Evolutionary conservation across 2,113 vertebrate genomes (phyloP).

Genomic region (Leucosticte australis): DNA sequence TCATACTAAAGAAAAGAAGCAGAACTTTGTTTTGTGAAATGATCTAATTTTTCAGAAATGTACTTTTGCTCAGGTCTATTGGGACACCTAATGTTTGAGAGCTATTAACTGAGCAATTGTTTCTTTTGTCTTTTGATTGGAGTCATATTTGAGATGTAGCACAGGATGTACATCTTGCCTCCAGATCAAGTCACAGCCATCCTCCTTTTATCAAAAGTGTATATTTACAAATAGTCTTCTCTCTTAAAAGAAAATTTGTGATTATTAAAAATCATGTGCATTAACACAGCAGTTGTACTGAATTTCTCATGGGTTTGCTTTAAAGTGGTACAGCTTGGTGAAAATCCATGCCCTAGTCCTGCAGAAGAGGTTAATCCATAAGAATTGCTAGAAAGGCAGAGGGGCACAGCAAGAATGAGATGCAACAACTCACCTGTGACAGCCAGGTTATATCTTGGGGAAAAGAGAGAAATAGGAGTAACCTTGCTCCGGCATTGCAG

Average conservation of each 20-base stretch:
- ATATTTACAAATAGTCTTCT: not conserved
- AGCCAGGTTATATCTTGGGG: not conserved
- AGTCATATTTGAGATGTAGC: not conserved
- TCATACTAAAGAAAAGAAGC: not conserved
- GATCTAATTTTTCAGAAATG: constrained; percentile 22
- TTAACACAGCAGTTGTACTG: not conserved
- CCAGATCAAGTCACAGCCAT: not conserved
- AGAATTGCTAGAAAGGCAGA: not conserved
- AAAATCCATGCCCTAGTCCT: not conserved
- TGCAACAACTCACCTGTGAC: not conserved
- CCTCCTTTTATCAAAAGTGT: not conserved
- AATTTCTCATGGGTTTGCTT: not conserved
- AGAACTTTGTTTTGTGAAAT: not conserved
- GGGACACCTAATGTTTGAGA: not conserved
- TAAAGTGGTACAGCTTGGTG: not conserved
- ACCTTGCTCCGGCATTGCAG: not conserved
- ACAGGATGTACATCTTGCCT: not conserved
- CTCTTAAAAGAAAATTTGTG: not conserved
- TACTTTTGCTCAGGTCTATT: not conserved
- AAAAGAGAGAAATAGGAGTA: not conserved
- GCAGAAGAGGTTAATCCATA: not conserved
- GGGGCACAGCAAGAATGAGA: not conserved
- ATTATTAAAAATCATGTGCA: not conserved
- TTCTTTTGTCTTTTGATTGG: not conserved
- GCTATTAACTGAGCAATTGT: not conserved